A percentile compares a stretch with the other conserved stretches of the same genome.
These are phyloP conservation scores for Hippoglossus hippoglossus DNA, from an alignment of 2,797 vertebrate species.

Conservation along the genomic window DNA sequence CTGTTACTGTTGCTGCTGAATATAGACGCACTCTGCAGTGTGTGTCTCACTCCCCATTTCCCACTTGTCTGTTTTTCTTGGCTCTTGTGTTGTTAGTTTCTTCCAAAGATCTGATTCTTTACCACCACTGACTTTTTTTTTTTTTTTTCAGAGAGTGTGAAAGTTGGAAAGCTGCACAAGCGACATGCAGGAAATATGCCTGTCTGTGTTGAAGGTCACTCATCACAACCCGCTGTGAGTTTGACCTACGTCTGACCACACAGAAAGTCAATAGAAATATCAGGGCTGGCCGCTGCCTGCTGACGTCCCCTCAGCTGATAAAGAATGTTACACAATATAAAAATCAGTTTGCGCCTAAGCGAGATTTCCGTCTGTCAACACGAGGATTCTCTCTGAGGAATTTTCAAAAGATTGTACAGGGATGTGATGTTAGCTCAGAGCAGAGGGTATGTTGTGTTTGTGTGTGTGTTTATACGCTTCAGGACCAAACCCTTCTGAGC, in stretches of 20 bases:
- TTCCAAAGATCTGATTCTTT: too few relatives aligned
- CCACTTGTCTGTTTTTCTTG: too few relatives aligned
- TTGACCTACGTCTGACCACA: constrained; percentile 43
- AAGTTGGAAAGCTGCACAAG: not conserved
- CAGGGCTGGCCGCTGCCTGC: not conserved
- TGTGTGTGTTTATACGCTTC: not conserved
- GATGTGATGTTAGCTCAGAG: constrained; percentile 21
- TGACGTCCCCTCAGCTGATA: constrained; percentile 61
- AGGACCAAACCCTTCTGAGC: not conserved
- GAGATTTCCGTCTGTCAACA: constrained; percentile 25
- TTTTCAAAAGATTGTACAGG: constrained; percentile 1
- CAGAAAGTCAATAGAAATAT: constrained; percentile 17
- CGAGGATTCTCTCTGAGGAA: constrained; percentile 17
- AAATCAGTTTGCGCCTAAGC: constrained; percentile 36
- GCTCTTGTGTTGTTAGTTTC: too few relatives aligned
- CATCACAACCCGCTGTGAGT: constrained; percentile 48
- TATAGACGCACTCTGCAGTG: too few relatives aligned
- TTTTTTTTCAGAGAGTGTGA: not conserved
- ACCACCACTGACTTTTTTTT: not conserved
- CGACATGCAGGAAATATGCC: constrained; percentile 18
- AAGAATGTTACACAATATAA: constrained; percentile 39
- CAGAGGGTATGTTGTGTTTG: not conserved
- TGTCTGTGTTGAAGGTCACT: not conserved
- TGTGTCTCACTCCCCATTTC: too few relatives aligned
- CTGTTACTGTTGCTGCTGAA: too few relatives aligned